Conservation (phyloP, 64 coral and sea anemone genomes). For the Pachyseris speciosa region DNA sequence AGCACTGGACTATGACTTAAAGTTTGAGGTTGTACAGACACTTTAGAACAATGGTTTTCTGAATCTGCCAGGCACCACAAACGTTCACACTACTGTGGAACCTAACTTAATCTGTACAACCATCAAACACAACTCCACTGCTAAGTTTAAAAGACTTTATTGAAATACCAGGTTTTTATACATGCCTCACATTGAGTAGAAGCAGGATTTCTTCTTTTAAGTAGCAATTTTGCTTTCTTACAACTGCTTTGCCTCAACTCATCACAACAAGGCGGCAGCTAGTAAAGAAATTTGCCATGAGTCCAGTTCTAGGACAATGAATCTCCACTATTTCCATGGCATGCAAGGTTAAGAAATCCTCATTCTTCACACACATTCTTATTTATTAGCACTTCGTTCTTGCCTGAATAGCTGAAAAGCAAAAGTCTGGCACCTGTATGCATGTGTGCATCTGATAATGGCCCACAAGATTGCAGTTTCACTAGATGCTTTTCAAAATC, state of each 20-base stretch:
- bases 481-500: neutral
- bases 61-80: conserved; percentile 68
- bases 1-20: conserved; percentile 46
- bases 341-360: neutral
- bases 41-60: neutral
- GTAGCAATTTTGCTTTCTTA: neutral
- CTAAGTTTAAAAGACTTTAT: neutral
- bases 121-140: conserved; percentile 56
- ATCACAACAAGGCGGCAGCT: neutral
- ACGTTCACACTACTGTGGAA: conserved; percentile 72
- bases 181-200: neutral
- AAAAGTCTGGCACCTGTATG: conserved; percentile 11
- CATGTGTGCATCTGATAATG: conserved; percentile 40
- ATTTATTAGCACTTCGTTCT: neutral
- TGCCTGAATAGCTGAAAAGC: neutral
- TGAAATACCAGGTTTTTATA: neutral
- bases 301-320: neutral
- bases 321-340: neutral
- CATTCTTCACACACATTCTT: too few relatives aligned
- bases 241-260: neutral
- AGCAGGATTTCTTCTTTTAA: neutral
- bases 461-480: conserved; percentile 51
- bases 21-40: conserved; percentile 80
- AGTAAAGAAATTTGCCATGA: neutral
- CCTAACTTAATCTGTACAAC: conserved; percentile 79